These are phyloP conservation scores for Tinamus guttatus DNA, from an alignment of 2,113 vertebrate species.

Conservation along the genomic window DNA sequence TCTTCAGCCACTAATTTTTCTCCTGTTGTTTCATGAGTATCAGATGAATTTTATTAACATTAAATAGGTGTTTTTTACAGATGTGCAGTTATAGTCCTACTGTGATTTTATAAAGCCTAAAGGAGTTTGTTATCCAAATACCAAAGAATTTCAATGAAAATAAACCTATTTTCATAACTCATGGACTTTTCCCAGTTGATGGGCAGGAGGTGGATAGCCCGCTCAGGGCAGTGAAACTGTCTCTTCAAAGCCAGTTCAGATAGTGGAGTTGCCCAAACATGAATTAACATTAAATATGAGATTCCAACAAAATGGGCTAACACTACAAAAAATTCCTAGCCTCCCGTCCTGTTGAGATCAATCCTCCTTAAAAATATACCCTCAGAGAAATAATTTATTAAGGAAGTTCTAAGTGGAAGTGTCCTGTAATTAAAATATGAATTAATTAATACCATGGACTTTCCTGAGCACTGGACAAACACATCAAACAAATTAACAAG, in stretches of 20 bases:
- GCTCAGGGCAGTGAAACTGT: too few species aligned
- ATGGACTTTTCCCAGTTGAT: not conserved
- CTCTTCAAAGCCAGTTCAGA: not conserved
- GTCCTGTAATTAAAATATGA: not conserved
- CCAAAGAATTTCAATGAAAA: constrained; percentile 10
- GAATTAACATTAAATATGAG: not conserved
- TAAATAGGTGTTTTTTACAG: not conserved
- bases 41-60: constrained; percentile 41
- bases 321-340: not conserved
- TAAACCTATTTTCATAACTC: not conserved
- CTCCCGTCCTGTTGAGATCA: not conserved
- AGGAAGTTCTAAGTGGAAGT: not conserved
- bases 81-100: not conserved
- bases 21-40: constrained; percentile 12
- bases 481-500: too few species aligned
- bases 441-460: not conserved
- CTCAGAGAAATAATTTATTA: not conserved
- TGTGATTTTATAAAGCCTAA: not conserved
- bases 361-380: not conserved
- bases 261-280: not conserved
- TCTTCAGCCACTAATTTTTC: not conserved
- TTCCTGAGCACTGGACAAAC: not conserved
- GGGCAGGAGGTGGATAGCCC: not conserved
- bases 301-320: not conserved
- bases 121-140: not conserved